Evolutionary conservation across 1,140 invertebrate genomes (phyloP).

Genomic region (Mycetomoellerius zeteki): DNA sequence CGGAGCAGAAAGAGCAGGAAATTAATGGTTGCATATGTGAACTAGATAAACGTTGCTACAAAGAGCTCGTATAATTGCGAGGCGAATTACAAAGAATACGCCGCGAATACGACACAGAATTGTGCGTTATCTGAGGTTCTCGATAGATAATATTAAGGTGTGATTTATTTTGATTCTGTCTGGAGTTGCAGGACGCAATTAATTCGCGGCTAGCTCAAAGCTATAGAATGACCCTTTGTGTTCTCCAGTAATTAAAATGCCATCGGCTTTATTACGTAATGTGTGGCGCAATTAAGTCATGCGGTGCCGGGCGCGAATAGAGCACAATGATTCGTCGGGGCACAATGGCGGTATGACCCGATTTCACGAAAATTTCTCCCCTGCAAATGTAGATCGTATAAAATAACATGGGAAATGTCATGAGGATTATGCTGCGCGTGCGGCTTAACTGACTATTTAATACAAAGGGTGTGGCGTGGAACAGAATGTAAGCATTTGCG

Average conservation of each 20-base stretch:
- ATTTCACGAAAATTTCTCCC: conserved; percentile 28
- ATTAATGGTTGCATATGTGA: not conserved
- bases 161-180: conserved; percentile 34
- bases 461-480: not conserved
- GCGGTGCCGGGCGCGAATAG: conserved; percentile 32
- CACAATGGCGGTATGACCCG: conserved; percentile 40
- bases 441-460: not conserved
- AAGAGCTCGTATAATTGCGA: not conserved
- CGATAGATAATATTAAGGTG: conserved; percentile 37
- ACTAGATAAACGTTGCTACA: not conserved
- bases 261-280: conserved; percentile 62
- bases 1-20: not conserved
- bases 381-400: not conserved
- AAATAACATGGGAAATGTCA: conserved; percentile 28
- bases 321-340: conserved; percentile 36
- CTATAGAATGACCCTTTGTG: conserved; percentile 53
- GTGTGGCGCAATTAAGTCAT: conserved; percentile 58
- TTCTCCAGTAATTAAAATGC: conserved; percentile 50
- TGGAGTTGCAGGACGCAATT: conserved; percentile 21
- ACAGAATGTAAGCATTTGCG: no score
- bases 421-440: not conserved
- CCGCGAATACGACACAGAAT: no score
- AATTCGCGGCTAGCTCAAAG: conserved; percentile 19
- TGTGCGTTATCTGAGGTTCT: not conserved
- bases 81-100: not conserved